phyloP scores from a whole-genome alignment of 1,140 invertebrate species.

The Heliothis subflexa region DNA sequence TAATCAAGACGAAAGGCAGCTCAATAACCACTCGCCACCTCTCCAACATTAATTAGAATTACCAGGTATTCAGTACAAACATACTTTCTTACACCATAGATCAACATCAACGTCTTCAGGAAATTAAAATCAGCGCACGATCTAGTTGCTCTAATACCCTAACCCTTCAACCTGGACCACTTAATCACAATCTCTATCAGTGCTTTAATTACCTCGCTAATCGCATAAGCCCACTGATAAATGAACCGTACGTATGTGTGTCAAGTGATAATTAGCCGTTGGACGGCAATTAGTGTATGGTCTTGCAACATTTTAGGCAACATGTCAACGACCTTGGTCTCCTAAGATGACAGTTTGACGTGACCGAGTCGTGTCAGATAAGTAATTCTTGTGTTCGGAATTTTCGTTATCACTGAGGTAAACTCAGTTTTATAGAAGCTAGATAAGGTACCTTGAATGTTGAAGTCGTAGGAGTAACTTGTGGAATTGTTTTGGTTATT shows the following conservation, averaged over 20 bases:
- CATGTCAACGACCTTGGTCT: constrained; percentile 31
- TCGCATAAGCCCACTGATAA: constrained; percentile 42
- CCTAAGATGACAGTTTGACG: constrained; percentile 33
- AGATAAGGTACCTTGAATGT: neutral
- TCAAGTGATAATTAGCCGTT: constrained; percentile 44
- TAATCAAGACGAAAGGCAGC: no score
- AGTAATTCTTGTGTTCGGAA: neutral
- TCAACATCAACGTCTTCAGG: constrained; percentile 5
- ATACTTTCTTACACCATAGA: neutral
- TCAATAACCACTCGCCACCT: no score
- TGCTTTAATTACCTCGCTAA: constrained; percentile 39
- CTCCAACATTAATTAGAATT: no score
- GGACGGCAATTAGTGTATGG: constrained; percentile 26
- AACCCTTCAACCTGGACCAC: neutral
- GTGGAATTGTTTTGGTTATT: neutral
- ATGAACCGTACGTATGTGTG: constrained; percentile 27
- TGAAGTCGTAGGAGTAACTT: neutral
- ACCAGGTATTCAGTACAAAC: neutral
- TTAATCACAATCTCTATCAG: constrained; percentile 16
- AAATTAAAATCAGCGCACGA: constrained; percentile 3
- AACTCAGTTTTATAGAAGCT: neutral
- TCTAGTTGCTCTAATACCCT: neutral
- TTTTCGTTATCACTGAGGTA: neutral
- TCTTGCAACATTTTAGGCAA: constrained; percentile 41
- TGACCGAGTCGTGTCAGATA: neutral